Evolutionary conservation across 2,888 invertebrate genomes (phyloP), one percentile per base, ranked within the genome.

Genomic region (Hyppa rectilinea): DNA sequence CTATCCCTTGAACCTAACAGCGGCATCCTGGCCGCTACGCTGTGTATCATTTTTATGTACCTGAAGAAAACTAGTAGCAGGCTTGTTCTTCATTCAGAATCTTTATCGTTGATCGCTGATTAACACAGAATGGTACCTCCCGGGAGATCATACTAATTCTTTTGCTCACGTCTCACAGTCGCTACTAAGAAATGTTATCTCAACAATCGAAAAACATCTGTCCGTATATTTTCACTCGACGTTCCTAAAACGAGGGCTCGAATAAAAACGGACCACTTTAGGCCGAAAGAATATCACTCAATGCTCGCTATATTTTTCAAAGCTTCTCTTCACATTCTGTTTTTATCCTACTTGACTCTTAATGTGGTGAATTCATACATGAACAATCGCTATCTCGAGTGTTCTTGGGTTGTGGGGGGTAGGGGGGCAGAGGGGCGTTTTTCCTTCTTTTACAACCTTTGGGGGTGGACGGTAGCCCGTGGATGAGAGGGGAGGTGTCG

Each of bases 281-380:
- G 84, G 86, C 79, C 83, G 82, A 87, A 86, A 87, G 91, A 93
- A 92, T 94, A 94, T 94, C 92, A 91, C 91, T 94, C 93, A 90
- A 89, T 90, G 92, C 89, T 86, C 86, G 87, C 90, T 92, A 92
- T 94, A 94, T 94, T 92, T 94, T 92, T 91, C 92, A 91, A 94
- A 94, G 92, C 93, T 93, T 93, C 92, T 90, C 88, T 87, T 83
- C 87, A 91, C 92, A 93, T 92, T 92, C 93, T 92, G 95, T 95
- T 95, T 95, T 96, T 95, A 96, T 96, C 96, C 96, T 96, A 96
- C 96, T 96, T 96, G 96, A 96, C 96, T 96, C 95, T 93, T 97
- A 97, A 97, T 97, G 97, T 97, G 97, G 96, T 97, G 97, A 97
- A 97, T 97, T 96, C 97, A 97, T 97, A 97, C 97, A 97, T 97